These are phyloP conservation scores for Heliocidaris erythrogramma DNA, from an alignment of 35 echinoderm and acorn worm genomes.

Conservation along the genomic window DNA sequence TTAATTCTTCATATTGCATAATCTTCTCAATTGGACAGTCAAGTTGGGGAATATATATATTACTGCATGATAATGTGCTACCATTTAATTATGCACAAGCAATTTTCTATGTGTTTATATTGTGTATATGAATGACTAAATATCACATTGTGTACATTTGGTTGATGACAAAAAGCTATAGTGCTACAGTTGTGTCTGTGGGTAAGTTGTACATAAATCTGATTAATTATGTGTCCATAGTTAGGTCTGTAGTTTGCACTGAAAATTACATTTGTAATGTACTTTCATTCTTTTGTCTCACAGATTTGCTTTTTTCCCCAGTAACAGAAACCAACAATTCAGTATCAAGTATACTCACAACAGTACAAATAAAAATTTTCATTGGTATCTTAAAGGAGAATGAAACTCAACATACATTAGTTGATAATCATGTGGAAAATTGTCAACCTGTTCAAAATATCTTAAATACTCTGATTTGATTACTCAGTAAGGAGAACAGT, in stretches of 20 bases:
- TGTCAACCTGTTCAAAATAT: no score
- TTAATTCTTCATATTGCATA: not conserved
- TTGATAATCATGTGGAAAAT: no score
- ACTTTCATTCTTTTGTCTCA: not conserved
- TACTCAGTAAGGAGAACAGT: no score
- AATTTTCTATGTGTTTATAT: conserved; percentile 24
- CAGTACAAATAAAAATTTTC: not conserved
- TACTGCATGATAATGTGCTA: not conserved
- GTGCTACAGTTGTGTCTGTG: conserved; percentile 17
- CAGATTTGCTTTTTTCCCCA: not conserved
- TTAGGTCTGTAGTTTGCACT: conserved; percentile 10
- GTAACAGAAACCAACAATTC: not conserved
- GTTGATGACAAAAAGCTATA: not conserved
- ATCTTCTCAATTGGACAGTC: not conserved
- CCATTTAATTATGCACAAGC: not conserved
- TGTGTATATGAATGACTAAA: conserved; percentile 23
- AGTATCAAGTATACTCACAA: not conserved
- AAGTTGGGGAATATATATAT: not conserved
- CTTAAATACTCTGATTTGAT: no score
- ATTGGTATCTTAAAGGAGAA: not conserved
- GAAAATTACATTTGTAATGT: conserved; percentile 12
- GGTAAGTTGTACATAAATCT: conserved; percentile 26
- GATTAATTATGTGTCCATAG: conserved; percentile 37
- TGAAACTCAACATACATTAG: no score
- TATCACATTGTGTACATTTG: conserved; percentile 31